Percentiles rank a stretch among this genome's conserved stretches.
These are phyloP conservation scores for Ischnura elegans DNA, from an alignment of 2,888 invertebrate genomes.

Conservation along the genomic window DNA sequence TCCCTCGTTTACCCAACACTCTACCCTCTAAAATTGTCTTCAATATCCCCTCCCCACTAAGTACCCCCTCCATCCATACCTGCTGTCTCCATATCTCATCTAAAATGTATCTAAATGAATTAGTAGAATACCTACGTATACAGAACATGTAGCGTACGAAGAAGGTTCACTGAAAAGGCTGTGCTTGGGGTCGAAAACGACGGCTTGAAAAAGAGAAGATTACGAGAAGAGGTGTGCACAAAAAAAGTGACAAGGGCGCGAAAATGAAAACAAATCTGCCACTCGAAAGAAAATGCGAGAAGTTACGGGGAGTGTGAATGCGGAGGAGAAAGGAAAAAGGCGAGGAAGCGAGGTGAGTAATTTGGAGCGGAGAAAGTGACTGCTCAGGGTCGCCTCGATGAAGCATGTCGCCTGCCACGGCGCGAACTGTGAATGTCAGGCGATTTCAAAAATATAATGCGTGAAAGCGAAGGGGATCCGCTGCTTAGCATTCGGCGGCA, in stretches of 20 bases:
- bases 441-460: slow-evolving; percentile 1
- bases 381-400: neutral
- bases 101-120: too few species aligned
- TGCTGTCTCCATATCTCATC: too few species aligned
- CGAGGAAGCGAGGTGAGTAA: neutral
- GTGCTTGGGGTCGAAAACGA: too few species aligned
- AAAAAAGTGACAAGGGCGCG: neutral
- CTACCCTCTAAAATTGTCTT: too few species aligned
- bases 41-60: too few species aligned
- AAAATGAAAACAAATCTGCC: neutral
- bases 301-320: neutral
- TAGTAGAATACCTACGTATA: too few species aligned
- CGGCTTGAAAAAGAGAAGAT: neutral
- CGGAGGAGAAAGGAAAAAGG: neutral
- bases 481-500: neutral
- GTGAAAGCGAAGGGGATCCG: neutral
- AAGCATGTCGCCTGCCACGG: neutral
- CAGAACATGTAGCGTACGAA: too few species aligned
- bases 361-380: neutral
- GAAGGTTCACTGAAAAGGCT: too few species aligned
- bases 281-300: neutral
- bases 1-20: too few species aligned
- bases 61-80: too few species aligned
- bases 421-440: neutral
- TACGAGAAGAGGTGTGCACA: neutral